Percentiles rank a stretch among this genome's conserved stretches.
These are phyloP conservation scores for Nomada hirtipes DNA, from an alignment of 2,888 invertebrate species.

Conservation along the genomic window DNA sequence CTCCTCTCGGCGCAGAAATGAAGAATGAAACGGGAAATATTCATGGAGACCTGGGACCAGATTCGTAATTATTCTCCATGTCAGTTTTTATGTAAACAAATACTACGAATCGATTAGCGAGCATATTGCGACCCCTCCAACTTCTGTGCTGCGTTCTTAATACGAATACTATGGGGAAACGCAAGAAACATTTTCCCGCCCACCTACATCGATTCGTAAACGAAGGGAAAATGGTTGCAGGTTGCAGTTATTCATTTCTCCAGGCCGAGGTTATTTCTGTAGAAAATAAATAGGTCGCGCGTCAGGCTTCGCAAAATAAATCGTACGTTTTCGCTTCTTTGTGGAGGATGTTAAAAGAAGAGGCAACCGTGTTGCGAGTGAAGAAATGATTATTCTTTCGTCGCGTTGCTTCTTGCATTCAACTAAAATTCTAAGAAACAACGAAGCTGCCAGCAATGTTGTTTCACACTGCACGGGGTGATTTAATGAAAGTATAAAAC, in stretches of 20 bases:
- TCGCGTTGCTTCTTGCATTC: too few relatives aligned
- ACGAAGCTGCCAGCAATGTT: too few relatives aligned
- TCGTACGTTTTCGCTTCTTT: constrained; percentile 8
- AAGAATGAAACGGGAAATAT: background rate
- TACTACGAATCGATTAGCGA: constrained; percentile 10
- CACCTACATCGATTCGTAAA: background rate
- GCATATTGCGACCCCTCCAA: background rate
- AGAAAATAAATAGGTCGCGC: constrained; percentile 23
- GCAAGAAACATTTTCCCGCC: too few relatives aligned
- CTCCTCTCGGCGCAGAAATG: constrained; percentile 4
- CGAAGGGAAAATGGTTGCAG: background rate
- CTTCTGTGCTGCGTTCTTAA: background rate
- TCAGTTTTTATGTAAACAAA: constrained; percentile 40
- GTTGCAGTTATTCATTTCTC: constrained; percentile 16
- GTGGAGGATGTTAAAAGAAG: constrained; percentile 24
- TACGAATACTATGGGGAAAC: background rate
- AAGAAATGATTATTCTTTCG: too few relatives aligned
- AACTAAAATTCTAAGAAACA: too few relatives aligned
- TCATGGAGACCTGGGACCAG: constrained; percentile 2
- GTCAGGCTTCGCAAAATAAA: constrained; percentile 29
- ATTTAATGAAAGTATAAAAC: too few relatives aligned
- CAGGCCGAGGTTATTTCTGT: constrained; percentile 22
- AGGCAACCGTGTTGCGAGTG: too few relatives aligned
- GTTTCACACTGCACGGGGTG: too few relatives aligned
- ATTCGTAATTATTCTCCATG: constrained; percentile 2